phyloP scores from a whole-genome alignment of 2,113 vertebrate genomes.

The Callipepla squamata region DNA sequence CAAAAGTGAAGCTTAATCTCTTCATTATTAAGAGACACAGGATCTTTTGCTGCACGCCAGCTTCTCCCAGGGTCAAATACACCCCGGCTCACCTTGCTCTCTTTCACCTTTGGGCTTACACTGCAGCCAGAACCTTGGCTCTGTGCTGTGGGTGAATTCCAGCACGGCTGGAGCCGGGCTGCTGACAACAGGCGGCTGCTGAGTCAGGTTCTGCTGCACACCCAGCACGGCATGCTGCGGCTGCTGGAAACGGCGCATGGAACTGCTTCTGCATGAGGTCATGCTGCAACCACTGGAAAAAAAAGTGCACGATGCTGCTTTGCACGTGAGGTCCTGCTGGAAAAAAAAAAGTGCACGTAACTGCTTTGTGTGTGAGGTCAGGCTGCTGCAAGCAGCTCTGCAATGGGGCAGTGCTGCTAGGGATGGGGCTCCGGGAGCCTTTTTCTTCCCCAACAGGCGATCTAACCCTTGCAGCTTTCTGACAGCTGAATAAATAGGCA shows the following conservation, averaged over 20 bases:
- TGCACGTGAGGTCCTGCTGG: background rate
- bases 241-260: background rate
- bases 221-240: background rate
- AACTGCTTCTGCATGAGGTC: background rate
- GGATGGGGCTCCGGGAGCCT: background rate
- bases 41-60: accelerated
- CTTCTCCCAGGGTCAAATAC: accelerated
- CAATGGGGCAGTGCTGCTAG: background rate
- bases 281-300: background rate
- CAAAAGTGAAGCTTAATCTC: background rate
- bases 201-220: slow-evolving; percentile 45
- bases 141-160: background rate
- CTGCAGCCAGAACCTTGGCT: background rate
- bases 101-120: background rate
- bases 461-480: slow-evolving; percentile 55
- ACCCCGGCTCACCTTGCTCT: background rate
- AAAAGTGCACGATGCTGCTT: background rate
- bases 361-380: background rate
- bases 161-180: background rate
- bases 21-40: background rate
- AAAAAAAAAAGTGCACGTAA: background rate
- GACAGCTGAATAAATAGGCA: slow-evolving; percentile 47
- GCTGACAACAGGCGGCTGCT: slow-evolving; percentile 24
- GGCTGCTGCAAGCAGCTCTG: background rate
- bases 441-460: slow-evolving; percentile 9